Conservation (phyloP, 2,888 invertebrate species). For the Hybos culiciformis region DNA sequence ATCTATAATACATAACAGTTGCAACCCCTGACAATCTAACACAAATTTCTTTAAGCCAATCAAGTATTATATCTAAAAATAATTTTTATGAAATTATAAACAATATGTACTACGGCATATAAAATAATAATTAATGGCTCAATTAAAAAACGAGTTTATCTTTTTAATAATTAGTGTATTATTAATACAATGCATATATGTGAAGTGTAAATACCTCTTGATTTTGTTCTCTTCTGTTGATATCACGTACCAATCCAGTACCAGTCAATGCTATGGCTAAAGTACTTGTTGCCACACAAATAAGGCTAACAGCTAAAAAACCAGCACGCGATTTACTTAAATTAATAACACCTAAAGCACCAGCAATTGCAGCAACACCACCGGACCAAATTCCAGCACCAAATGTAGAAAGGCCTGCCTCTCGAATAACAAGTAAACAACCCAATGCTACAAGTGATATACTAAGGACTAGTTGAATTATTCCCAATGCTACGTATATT, state of each 20-base stretch:
- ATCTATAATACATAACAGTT: too few species aligned
- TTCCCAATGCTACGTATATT: conserved; percentile 29
- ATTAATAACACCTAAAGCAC: conserved; percentile 34
- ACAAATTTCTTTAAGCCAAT: too few species aligned
- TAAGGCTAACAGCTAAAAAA: conserved; percentile 32
- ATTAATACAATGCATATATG: too few species aligned
- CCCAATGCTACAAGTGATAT: conserved; percentile 31
- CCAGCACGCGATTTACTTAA: conserved; percentile 33
- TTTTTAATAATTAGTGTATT: too few species aligned
- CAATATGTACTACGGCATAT: too few species aligned
- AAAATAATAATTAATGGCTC: too few species aligned
- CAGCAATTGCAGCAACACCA: conserved; percentile 30
- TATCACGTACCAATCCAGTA: conserved; percentile 32
- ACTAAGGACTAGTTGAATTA: conserved; percentile 29
- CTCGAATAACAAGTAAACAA: conserved; percentile 29
- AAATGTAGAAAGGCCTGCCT: conserved; percentile 28
- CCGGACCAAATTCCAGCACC: conserved; percentile 35
- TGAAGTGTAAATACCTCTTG: conserved; percentile 15
- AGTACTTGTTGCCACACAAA: conserved; percentile 34
- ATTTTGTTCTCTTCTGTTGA: conserved; percentile 27
- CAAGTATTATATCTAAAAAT: too few species aligned
- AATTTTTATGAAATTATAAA: too few species aligned
- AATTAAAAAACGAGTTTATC: too few species aligned
- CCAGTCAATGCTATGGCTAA: conserved; percentile 34
- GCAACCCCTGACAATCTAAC: too few species aligned